Base-by-base conservation (phyloP, 2,113 vertebrate species). In the Crocuta crocuta region DNA sequence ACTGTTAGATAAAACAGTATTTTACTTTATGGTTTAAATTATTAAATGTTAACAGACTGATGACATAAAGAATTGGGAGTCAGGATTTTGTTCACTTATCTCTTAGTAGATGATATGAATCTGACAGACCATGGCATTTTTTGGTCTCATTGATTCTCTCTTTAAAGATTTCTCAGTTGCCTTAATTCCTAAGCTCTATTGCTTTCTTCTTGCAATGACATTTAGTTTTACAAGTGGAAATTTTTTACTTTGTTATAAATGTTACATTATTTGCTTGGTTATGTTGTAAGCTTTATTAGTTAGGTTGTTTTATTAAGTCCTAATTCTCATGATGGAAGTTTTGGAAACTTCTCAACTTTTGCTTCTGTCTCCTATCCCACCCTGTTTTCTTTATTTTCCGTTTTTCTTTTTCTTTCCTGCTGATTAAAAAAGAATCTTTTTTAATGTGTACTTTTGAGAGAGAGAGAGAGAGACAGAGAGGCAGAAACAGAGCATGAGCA, bases 101-200 rank as follows among this genome's bases (percentile, higher is more conserved):
- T 15, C 28, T 90, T 96, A 55, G 82, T 63, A 21, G 48, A 97
- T 87, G 55, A 94, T 97, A 90, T 65, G 70, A 93, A 94, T 97
- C 82, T 97, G n/a, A 95, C 53, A 97, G 53, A 87, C 2, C 23
- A 31, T 94, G 63, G 10, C 68, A 35, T 80, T 74, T 95, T 90
- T 61, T 31, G 17, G 43, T 81, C 10, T 94, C 70, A 96, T 95
- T 96, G 87, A 96, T 96, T 95, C 63, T 86, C 8, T 91, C 88
- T 96, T 80, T 97, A 92, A 97, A 92, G 89, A 87, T 96, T 93
- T 97, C 39, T 92, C 78, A 71, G n/a, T 97, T 94, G 48, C 50
- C 13, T n/a, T 93, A 79, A 95, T 74, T 95, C 55, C 39, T 76
- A 95, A 94, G 5, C 7, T 65, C 23, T 43, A 13, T 48, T 96